Evolutionary conservation across 2,888 invertebrate genomes (phyloP), one percentile per base, ranked within the genome.

Genomic region (Caenorhabditis japonica): DNA sequence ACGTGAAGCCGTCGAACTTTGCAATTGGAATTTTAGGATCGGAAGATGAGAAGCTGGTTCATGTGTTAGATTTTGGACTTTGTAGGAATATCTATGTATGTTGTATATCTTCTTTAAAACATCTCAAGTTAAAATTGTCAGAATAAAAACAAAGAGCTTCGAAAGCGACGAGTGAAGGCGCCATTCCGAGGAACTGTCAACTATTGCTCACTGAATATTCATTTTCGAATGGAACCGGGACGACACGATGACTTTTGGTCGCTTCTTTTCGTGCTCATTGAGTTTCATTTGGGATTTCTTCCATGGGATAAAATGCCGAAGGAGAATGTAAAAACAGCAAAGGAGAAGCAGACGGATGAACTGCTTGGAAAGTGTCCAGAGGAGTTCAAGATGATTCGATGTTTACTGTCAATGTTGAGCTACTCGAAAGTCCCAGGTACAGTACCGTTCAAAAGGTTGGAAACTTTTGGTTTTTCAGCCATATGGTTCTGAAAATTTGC

Each of bases 1-100:
- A 73, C 27, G 69, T 74, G 21, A 74, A 74, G 46, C 74, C 74
- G 0, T 61, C 68, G 3, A 74, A 74, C 21, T 74, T 74, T 38
- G 74, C 74, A 8, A 62, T 74, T 13, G 74, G 74, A 58, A 44
- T 43, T 12, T 33, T 59, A 19, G 55, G 46, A 17, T 66, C 43
- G 17, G 60, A 66, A 15, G 58, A 58, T 12, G 74, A 69, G 19
- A 69, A 53, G 10, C 33, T 62, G 38, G 38, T 74, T 4, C 38
- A 69, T 34, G 39, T 74, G 15, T 33, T 74, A 15, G 74, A 74
- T 38, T 74, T 74, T 36, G 74, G 74, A 8, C 27, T 64, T 23
- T 72, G 72, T 17, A 34, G 66, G 10, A 56, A 68, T 30, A 60
- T 73, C 38, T 56, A 53, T 55, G 53, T 60, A 19, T 41, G 47